These are phyloP conservation scores for Rhynchotus rufescens DNA, from an alignment of 2,797 vertebrate genomes.

Conservation along the genomic window DNA sequence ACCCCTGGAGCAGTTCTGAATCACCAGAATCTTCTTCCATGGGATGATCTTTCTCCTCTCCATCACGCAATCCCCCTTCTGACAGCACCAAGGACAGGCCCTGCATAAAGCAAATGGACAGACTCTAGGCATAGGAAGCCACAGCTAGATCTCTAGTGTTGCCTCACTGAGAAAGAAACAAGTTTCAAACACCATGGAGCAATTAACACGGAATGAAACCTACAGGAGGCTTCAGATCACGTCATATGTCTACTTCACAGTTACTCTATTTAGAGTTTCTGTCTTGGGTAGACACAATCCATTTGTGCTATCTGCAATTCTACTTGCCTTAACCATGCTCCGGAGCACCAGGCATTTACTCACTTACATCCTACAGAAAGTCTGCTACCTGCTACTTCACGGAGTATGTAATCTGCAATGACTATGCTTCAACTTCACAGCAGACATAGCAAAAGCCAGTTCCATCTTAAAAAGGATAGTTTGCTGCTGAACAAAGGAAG, in stretches of 20 bases:
- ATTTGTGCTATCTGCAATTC: neutral
- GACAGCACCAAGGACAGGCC: conserved; percentile 94
- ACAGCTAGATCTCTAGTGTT: neutral
- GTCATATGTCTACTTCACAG: neutral
- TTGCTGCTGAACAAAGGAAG: neutral
- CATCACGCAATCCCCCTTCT: conserved; percentile 90
- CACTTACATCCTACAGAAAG: neutral
- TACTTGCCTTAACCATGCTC: neutral
- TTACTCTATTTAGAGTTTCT: neutral
- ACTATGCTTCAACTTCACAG: conserved; percentile 1
- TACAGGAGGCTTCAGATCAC: neutral
- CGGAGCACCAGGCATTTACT: neutral
- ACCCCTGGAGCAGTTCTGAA: conserved; percentile 87
- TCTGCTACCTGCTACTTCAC: neutral
- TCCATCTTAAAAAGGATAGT: neutral
- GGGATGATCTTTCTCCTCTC: conserved; percentile 92
- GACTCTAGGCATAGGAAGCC: neutral
- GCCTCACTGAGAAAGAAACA: neutral
- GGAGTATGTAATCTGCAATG: neutral
- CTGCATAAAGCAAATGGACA: conserved; percentile 60
- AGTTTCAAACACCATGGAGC: neutral
- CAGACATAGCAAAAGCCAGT: neutral
- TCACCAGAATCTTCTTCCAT: conserved; percentile 93
- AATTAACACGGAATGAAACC: neutral
- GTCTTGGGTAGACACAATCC: neutral